Percentiles rank a stretch among this genome's conserved stretches.
Evolutionary conservation across 2,113 vertebrate species (phyloP).

Genomic region (Planiliza haematocheilus): DNA sequence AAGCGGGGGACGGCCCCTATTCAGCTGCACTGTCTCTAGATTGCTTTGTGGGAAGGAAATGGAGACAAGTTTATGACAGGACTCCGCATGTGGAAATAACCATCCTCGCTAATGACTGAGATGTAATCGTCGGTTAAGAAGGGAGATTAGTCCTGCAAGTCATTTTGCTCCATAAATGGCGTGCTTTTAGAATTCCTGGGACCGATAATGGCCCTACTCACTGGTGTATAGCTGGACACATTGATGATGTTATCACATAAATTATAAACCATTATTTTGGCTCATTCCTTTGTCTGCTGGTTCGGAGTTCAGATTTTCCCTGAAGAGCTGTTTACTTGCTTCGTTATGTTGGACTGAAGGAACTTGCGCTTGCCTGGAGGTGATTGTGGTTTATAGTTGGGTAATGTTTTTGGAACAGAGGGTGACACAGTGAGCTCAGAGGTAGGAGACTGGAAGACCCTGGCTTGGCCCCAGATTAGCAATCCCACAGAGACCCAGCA

Average conservation of each 20-base stretch:
- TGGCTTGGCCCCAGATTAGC: conserved; percentile 61
- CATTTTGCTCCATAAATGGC: conserved; percentile 63
- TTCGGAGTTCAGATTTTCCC: conserved; percentile 3
- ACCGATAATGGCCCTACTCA: conserved; percentile 59
- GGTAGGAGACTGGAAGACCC: conserved; percentile 38
- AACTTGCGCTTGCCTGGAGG: conserved; percentile 48
- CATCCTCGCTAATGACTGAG: conserved; percentile 61
- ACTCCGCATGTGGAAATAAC: conserved; percentile 40
- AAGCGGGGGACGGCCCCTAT: conserved; percentile 18
- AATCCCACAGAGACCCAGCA: conserved; percentile 47
- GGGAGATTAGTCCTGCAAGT: conserved; percentile 58
- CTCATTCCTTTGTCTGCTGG: conserved; percentile 17
- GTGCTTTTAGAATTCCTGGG: conserved; percentile 63
- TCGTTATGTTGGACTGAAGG: conserved; percentile 44
- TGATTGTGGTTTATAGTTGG: conserved; percentile 55
- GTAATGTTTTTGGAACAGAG: conserved; percentile 49
- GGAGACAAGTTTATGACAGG: conserved; percentile 39
- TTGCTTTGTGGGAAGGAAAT: conserved; percentile 38
- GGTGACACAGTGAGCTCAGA: conserved; percentile 54
- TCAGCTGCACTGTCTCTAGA: conserved; percentile 25
- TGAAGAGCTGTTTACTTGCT: conserved; percentile 45
- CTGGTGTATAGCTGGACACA: conserved; percentile 65
- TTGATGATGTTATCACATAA: conserved; percentile 55
- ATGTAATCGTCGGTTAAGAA: conserved; percentile 70
- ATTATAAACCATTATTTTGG: conserved; percentile 38